A percentile compares a stretch with the other conserved stretches of the same genome.
These are phyloP conservation scores for Drosophila conformis DNA, from an alignment of 2,888 invertebrate genomes.

Conservation along the genomic window DNA sequence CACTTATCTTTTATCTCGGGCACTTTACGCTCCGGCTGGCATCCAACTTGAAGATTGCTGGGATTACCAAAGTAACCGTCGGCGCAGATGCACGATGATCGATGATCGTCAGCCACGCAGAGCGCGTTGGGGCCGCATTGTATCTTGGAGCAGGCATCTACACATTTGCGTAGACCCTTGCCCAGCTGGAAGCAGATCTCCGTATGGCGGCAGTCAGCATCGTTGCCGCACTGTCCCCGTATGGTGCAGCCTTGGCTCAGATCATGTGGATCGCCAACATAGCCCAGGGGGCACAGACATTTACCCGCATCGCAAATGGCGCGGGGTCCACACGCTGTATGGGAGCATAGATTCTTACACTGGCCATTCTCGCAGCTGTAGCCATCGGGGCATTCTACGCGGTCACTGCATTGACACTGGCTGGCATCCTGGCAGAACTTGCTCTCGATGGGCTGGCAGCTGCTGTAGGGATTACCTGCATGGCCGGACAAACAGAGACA, in stretches of 20 bases:
- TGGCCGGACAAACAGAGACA: constrained; percentile 94
- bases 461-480: constrained; percentile 94
- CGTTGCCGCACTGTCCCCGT: constrained; percentile 91
- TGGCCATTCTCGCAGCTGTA: constrained; percentile 90
- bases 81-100: constrained; percentile 93
- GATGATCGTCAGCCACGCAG: constrained; percentile 93
- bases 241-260: constrained; percentile 89
- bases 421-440: constrained; percentile 89
- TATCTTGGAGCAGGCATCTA: constrained; percentile 93
- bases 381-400: constrained; percentile 91
- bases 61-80: constrained; percentile 94
- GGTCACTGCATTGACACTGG: constrained; percentile 89
- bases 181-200: constrained; percentile 95
- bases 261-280: constrained; percentile 91
- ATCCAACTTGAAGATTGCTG: constrained; percentile 91
- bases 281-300: constrained; percentile 92
- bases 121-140: constrained; percentile 96
- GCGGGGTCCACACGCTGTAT: constrained; percentile 91
- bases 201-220: constrained; percentile 92
- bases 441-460: constrained; percentile 90
- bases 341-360: constrained; percentile 92
- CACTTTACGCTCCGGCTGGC: constrained; percentile 89
- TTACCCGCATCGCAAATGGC: constrained; percentile 92
- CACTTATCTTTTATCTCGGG: constrained; percentile 88
- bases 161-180: constrained; percentile 91